These are phyloP conservation scores for Tupaia tana DNA, from an alignment of 2,113 vertebrate species.

Conservation along the genomic window DNA sequence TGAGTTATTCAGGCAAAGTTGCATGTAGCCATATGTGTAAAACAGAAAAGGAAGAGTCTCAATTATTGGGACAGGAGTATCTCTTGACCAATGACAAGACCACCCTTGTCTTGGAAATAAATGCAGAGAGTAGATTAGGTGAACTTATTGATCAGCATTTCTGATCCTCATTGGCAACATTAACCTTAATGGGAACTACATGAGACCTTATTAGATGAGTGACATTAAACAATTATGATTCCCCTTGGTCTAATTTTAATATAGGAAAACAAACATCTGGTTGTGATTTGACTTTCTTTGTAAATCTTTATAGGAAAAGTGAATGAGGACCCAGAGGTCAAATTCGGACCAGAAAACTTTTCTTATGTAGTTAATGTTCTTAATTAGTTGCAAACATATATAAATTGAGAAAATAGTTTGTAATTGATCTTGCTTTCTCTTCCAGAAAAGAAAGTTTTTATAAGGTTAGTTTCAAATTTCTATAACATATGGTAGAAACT, in stretches of 20 bases:
- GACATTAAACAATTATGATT: background rate
- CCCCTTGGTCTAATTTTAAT: background rate
- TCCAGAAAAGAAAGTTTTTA: slow-evolving; percentile 5
- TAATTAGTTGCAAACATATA: background rate
- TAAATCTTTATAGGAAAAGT: background rate
- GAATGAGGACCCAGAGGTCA: background rate
- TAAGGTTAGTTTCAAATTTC: slow-evolving; percentile 13
- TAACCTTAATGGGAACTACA: background rate
- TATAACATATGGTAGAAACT: background rate
- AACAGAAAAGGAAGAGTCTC: background rate
- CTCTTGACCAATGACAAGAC: background rate
- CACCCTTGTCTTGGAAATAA: background rate
- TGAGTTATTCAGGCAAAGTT: background rate
- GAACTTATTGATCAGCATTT: background rate
- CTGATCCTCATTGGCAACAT: background rate
- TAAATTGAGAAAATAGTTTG: background rate
- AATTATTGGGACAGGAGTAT: background rate
- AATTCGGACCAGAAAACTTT: background rate
- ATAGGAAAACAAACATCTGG: background rate
- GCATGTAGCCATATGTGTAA: background rate
- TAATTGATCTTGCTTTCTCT: background rate
- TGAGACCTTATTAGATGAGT: background rate
- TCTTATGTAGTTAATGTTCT: background rate
- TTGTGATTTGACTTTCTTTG: background rate
- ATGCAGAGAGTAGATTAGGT: background rate